Base-by-base conservation (phyloP, 2,113 vertebrate species). In the Ranitomeya variabilis region DNA sequence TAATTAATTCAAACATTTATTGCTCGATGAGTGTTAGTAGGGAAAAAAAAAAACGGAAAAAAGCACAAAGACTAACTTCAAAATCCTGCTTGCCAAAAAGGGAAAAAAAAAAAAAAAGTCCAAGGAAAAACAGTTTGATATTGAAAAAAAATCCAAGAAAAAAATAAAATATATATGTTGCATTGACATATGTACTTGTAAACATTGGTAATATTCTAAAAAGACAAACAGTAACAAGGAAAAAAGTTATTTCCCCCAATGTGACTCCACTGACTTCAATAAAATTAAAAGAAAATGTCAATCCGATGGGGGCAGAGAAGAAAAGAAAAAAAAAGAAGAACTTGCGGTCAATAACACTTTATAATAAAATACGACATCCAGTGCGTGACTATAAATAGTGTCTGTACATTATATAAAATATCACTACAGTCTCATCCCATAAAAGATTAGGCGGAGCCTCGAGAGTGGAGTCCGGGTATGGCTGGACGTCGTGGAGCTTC, bases 381-480 rank as follows among this genome's bases (percentile, higher is more conserved):
- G 83, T 85, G 66, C 64, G 15, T 10, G 23, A 37, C 14, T n/a
- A 85, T 73, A 71, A 73, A 73, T 57, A 74, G 67, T 74, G 83
- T 69, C 51, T 83, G 80, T 62, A 64, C 83, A 67, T 64, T 1
- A 19, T 67, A 83, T 83, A 67, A 83, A 83, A 66, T 4, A 14
- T 45, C 16, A 4, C 2, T 18, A 9, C 8, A 21, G 19, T n/a
- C 26, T 60, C 80, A 26, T 19, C 80, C 45, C 5, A 21, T 80
- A 80, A 55, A 80, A 80, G 14, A 59, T 2, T 45, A 19, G 79
- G 23, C 14, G 14, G 23, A 18, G 23, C 57, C 57, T 26, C 14
- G 13, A 59, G 13, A 10, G 80, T n/a, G 16, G 59, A 13, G n/a
- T 83, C 4, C n/a, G 18, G 26, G 7, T 12, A 19, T 3, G 26